Percentiles rank a stretch among this genome's conserved stretches.
These are phyloP conservation scores for Xiphophorus couchianus DNA, from an alignment of 2,113 vertebrate species.

Conservation along the genomic window DNA sequence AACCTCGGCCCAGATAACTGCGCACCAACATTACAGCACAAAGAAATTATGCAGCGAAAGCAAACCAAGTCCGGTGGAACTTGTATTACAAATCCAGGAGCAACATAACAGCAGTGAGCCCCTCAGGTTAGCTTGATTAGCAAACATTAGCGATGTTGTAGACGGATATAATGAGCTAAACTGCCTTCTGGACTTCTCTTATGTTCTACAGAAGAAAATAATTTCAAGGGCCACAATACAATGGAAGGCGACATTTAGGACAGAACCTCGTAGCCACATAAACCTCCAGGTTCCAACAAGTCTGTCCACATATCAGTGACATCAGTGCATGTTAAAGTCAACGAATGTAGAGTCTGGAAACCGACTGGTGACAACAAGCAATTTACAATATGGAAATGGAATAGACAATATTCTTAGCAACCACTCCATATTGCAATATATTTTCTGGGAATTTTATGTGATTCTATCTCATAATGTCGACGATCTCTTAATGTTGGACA, in stretches of 20 bases:
- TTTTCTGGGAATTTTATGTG: not conserved
- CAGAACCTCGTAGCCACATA: too few relatives aligned
- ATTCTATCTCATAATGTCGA: not conserved
- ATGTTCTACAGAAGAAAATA: slow-evolving; percentile 6
- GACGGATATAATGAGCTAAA: slow-evolving; percentile 53
- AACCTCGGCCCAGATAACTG: slow-evolving; percentile 11
- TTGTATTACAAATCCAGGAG: slow-evolving; percentile 22
- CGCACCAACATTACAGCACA: not conserved
- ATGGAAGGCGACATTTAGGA: too few relatives aligned
- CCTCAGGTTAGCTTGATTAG: slow-evolving; percentile 58
- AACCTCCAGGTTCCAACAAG: too few relatives aligned
- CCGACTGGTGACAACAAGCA: not conserved
- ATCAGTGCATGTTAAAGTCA: too few relatives aligned
- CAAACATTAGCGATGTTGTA: slow-evolving; percentile 51
- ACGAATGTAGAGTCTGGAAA: not conserved
- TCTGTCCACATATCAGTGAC: too few relatives aligned
- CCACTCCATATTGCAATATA: not conserved
- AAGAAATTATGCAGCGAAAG: slow-evolving; percentile 7
- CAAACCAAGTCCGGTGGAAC: slow-evolving; percentile 4
- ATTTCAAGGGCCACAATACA: too few relatives aligned
- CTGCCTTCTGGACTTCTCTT: slow-evolving; percentile 49
- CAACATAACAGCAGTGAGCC: slow-evolving; percentile 28
- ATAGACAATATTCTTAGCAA: too few relatives aligned
- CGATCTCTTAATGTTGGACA: not conserved
- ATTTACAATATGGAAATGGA: too few relatives aligned